Base-by-base conservation (phyloP, 2,113 vertebrate species). In the Natator depressus region DNA sequence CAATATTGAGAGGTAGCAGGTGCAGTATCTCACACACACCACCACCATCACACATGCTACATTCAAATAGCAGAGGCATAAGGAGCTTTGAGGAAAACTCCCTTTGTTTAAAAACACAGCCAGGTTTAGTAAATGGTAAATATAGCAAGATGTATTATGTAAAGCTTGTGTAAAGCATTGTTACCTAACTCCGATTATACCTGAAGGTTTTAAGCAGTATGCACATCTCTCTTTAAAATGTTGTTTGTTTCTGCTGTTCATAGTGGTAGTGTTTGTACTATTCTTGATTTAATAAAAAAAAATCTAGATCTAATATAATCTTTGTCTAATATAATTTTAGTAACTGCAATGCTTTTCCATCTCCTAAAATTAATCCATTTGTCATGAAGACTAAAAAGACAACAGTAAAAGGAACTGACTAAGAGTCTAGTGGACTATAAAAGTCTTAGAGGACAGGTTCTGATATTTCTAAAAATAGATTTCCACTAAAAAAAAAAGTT, bases 321-420 rank as follows among this genome's bases (percentile, higher is more conserved):
- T 72, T n/a, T 10, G 19, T 38, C 42, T 57, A 82, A 81, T 89
- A 85, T 89, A 84, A 87, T 6, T 62, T 50, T 83, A 76, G 12
- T 38, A 24, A 90, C 3, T 83, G 50, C 93, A 94, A 88, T 53
- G 29, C 25, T 80, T 87, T 85, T 93, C 47, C 57, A 17, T 92
- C 75, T n/a, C 27, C 88, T 90, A 79, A 92, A 94, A 88, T 89
- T 6, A 85, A 95, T 50, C 10, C 3, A 22, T 81, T 92, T 86
- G 50, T 82, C 8, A 81, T 54, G 47, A 49, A 88, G 27, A 81
- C 75, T 22, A 19, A 31, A 55, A 57, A 83, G 54, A 78, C 42
- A 78, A 78, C 22, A 47, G 54, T 31, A 82, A 42, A 55, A 14
- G 54, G 53, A 29, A 46, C 38, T 31, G 81, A 29, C 35, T 46